Conservation (phyloP, 2,888 invertebrate species). For the Catocala fraxini region DNA sequence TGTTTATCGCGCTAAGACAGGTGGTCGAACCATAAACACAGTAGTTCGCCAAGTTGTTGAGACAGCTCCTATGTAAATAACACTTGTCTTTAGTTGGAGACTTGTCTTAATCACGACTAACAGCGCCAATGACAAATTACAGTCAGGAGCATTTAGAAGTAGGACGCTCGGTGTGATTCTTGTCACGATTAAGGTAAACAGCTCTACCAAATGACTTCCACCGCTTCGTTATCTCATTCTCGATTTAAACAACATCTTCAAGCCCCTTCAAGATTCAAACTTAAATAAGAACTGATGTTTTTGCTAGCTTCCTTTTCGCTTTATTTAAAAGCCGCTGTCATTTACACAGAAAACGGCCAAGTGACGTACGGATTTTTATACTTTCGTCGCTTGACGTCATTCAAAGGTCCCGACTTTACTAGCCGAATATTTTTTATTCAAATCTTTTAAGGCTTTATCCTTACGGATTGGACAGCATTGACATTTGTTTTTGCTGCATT, state of each 20-base stretch:
- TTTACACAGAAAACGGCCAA: slow-evolving; percentile 38
- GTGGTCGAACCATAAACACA: slow-evolving; percentile 65
- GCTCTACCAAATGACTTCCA: slow-evolving; percentile 13
- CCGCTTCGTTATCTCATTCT: slow-evolving; percentile 9
- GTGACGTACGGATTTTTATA: slow-evolving; percentile 40
- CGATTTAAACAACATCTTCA: slow-evolving; percentile 17
- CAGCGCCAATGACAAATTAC: slow-evolving; percentile 52
- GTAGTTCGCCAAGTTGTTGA: slow-evolving; percentile 63
- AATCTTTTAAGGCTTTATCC: neutral
- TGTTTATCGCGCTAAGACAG: slow-evolving; percentile 62
- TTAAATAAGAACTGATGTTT: slow-evolving; percentile 19
- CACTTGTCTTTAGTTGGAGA: slow-evolving; percentile 44
- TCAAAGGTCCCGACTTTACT: slow-evolving; percentile 2
- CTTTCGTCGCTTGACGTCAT: slow-evolving; percentile 44
- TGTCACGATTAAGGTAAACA: slow-evolving; percentile 27
- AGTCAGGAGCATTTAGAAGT: slow-evolving; percentile 19
- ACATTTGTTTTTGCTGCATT: neutral
- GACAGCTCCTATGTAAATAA: slow-evolving; percentile 68
- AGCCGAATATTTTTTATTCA: slow-evolving; percentile 8
- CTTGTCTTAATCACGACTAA: slow-evolving; percentile 45
- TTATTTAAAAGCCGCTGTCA: slow-evolving; percentile 44
- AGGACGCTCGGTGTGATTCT: slow-evolving; percentile 29
- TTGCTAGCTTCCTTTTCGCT: slow-evolving; percentile 5
- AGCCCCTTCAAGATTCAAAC: slow-evolving; percentile 17
- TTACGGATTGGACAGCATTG: neutral